phyloP scores from a whole-genome alignment of 2,888 invertebrate genomes.

The Chironomus tentans region DNA sequence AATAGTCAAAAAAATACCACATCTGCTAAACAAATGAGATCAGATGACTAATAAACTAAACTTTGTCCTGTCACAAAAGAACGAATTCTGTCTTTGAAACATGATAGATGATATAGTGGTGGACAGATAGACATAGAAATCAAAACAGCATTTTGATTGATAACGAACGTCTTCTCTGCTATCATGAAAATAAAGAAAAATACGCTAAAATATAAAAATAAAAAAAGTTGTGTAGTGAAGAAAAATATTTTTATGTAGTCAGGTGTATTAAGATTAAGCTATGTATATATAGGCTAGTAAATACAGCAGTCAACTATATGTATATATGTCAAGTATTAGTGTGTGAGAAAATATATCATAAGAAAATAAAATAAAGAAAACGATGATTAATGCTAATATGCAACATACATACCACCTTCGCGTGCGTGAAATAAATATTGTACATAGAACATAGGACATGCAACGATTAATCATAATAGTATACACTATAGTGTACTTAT shows the following conservation, averaged over 20 bases:
- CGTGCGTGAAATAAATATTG: slow-evolving; percentile 11
- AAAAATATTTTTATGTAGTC: not conserved
- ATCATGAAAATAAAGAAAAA: too few species aligned
- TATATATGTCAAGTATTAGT: not conserved
- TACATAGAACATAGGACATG: not conserved
- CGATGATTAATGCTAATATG: slow-evolving; percentile 23
- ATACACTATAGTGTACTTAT: not conserved
- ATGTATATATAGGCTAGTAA: too few species aligned
- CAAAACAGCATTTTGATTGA: too few species aligned
- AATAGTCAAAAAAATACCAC: too few species aligned
- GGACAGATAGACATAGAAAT: too few species aligned
- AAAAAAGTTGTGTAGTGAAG: not conserved
- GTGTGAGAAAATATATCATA: not conserved
- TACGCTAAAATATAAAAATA: not conserved
- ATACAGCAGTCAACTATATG: not conserved
- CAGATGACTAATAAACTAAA: too few species aligned
- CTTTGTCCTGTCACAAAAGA: too few species aligned
- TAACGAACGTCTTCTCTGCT: too few species aligned
- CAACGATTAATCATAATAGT: slow-evolving; percentile 13
- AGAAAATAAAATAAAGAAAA: not conserved
- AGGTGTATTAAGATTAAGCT: not conserved
- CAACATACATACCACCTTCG: slow-evolving; percentile 1
- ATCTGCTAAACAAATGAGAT: too few species aligned
- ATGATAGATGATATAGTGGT: too few species aligned
- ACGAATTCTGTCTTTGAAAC: too few species aligned